phyloP scores from a whole-genome alignment of 2,888 invertebrate species.

The Steinernema carpocapsae region DNA sequence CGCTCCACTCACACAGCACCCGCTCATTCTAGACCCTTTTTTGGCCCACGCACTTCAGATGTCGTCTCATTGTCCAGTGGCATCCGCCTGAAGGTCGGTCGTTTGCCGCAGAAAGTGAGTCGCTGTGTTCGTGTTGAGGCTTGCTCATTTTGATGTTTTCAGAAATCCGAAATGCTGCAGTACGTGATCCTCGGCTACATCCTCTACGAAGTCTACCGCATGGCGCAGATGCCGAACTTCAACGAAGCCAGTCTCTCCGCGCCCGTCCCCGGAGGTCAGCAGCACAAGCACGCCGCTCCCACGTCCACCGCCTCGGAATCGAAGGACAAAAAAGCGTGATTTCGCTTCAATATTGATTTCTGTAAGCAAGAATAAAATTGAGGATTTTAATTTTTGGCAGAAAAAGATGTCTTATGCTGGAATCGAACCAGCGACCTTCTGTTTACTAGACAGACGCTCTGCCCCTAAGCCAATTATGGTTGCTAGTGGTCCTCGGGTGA shows the following conservation, averaged over 20 bases:
- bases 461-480: slow-evolving; percentile 64
- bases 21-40: too few relatives aligned
- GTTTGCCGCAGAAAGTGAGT: too few relatives aligned
- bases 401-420: slow-evolving; percentile 59
- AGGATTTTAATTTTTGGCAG: background rate
- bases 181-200: background rate
- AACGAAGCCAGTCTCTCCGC: background rate
- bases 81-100: too few relatives aligned
- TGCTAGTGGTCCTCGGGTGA: too few relatives aligned
- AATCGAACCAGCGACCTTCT: slow-evolving; percentile 66
- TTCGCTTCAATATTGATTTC: background rate
- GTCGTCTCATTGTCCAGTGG: too few relatives aligned
- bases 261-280: background rate
- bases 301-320: background rate
- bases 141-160: background rate
- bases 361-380: background rate
- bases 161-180: background rate
- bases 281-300: background rate
- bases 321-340: background rate
- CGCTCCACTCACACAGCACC: too few relatives aligned
- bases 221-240: background rate
- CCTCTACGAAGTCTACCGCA: background rate
- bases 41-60: too few relatives aligned
- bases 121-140: too few relatives aligned
- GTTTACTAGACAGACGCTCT: slow-evolving; percentile 67